Conservation (phyloP, 2,113 vertebrate species). For the Amphiprion percula region DNA sequence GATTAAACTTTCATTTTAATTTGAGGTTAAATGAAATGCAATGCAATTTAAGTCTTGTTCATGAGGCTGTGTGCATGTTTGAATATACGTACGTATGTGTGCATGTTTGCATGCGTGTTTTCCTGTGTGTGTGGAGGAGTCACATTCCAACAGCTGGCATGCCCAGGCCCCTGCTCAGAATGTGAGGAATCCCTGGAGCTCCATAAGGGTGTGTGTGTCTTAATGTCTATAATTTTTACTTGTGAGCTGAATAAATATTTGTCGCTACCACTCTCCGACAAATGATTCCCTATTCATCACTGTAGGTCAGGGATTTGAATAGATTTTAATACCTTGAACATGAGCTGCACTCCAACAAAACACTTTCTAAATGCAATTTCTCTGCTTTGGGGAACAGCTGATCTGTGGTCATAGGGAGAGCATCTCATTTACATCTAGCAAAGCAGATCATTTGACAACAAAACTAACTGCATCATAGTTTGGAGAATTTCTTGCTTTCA, state of each 20-base stretch:
- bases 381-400: slow-evolving; percentile 20
- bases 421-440: neutral
- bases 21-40: neutral
- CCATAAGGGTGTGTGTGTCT: slow-evolving; percentile 40
- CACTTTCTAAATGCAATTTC: neutral
- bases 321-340: slow-evolving; percentile 17
- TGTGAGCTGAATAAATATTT: slow-evolving; percentile 7
- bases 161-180: slow-evolving; percentile 74
- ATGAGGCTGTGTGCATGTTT: neutral
- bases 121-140: slow-evolving; percentile 48
- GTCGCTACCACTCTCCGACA: slow-evolving; percentile 1
- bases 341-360: neutral
- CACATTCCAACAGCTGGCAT: slow-evolving; percentile 83
- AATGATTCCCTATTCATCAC: neutral
- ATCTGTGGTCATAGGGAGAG: neutral
- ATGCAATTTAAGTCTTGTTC: neutral
- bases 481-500: neutral
- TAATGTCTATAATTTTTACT: slow-evolving; percentile 29
- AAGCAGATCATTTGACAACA: neutral
- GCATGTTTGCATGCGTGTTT: slow-evolving; percentile 7
- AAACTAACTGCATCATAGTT: neutral
- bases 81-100: neutral
- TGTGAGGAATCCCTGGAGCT: slow-evolving; percentile 74
- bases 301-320: slow-evolving; percentile 35
- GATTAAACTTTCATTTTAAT: no score